Percentiles rank a stretch among this genome's conserved stretches.
phyloP scores from a whole-genome alignment of 2,113 vertebrate species.

The Plestiodon gilberti region DNA sequence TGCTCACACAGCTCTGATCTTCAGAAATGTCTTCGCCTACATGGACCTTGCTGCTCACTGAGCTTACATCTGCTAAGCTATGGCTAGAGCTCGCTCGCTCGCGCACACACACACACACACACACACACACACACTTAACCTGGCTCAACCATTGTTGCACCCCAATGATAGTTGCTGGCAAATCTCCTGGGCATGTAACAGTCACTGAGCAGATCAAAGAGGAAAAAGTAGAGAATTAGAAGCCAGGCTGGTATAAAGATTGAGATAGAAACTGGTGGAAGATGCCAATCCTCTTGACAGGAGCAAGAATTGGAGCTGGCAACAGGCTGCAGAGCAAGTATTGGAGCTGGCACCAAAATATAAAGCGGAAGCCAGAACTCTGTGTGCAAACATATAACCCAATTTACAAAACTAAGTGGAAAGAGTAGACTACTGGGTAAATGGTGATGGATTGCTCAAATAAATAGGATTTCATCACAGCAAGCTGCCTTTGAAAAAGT shows the following conservation, averaged over 20 bases:
- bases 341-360: neutral
- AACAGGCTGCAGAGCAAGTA: neutral
- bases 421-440: conserved; percentile 5
- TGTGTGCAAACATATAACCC: conserved; percentile 21
- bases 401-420: conserved; percentile 7
- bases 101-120: neutral
- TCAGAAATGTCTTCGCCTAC: neutral
- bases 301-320: neutral
- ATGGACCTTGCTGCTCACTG: neutral
- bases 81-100: too few relatives aligned
- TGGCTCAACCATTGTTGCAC: neutral
- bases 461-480: neutral
- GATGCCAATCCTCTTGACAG: fast-evolving
- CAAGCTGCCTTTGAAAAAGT: neutral
- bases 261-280: neutral
- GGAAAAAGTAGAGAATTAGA: neutral
- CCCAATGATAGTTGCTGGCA: neutral
- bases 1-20: neutral
- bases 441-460: neutral
- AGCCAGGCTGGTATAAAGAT: neutral
- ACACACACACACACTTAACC: neutral
- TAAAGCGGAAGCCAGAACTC: neutral
- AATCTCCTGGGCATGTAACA: neutral
- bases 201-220: neutral
- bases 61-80: too few relatives aligned